Evolutionary conservation across 2,113 vertebrate species (phyloP).

Genomic region (Formicarius rufipectus): DNA sequence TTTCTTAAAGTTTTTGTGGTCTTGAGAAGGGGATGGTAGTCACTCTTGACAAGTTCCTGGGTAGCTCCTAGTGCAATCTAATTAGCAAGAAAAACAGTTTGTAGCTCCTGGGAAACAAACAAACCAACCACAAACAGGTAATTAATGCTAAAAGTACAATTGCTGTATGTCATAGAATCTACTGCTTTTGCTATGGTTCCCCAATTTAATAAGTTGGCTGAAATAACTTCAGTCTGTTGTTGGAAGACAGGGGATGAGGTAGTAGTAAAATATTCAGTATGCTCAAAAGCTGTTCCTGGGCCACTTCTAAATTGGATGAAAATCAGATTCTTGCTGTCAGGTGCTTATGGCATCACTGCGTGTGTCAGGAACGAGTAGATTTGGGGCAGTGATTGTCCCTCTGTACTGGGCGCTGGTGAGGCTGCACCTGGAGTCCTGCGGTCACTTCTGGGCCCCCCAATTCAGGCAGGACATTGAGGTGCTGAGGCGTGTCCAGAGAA

Average conservation of each 20-base stretch:
- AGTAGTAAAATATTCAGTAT: not conserved
- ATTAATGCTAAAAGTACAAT: not conserved
- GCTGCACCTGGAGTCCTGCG: not conserved
- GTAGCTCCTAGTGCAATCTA: not conserved
- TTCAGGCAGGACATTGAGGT: not conserved
- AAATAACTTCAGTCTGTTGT: not conserved
- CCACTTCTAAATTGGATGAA: not conserved
- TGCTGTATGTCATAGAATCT: not conserved
- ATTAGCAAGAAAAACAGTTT: not conserved
- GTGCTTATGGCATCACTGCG: accelerated
- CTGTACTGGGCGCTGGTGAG: not conserved
- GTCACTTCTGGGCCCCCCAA: not conserved
- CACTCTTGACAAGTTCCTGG: not conserved
- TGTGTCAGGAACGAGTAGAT: not conserved
- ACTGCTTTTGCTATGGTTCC: not conserved
- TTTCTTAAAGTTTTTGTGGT: not conserved
- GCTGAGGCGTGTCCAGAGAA: not conserved
- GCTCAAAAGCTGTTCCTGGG: not conserved
- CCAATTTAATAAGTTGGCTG: not conserved
- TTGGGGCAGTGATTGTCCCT: not conserved
- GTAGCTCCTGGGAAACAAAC: not conserved
- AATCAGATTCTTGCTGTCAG: not conserved
- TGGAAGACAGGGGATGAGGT: not conserved
- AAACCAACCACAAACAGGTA: not conserved
- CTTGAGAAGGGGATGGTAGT: not conserved